These are phyloP conservation scores for Drosophila engyochracea DNA, from an alignment of 2,888 invertebrate genomes.

Conservation along the genomic window DNA sequence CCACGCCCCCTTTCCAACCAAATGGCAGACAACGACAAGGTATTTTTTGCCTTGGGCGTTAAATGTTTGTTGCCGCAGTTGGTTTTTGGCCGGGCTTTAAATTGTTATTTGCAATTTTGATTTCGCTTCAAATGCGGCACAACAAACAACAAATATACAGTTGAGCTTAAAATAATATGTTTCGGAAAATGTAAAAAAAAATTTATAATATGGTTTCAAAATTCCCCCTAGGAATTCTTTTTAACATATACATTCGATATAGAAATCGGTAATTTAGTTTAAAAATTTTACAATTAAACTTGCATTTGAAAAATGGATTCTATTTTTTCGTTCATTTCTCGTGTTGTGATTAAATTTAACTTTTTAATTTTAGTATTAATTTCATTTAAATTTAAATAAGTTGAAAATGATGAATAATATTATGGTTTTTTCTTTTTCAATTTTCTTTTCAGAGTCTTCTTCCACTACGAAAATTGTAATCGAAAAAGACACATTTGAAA, in stretches of 20 bases:
- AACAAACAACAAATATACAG: neutral
- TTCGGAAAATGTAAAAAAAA: neutral
- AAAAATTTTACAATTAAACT: neutral
- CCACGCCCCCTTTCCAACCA: conserved; percentile 35
- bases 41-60: conserved; percentile 50
- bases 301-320: neutral
- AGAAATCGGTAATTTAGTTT: no score
- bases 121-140: conserved; percentile 43
- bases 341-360: neutral
- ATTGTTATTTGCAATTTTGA: conserved; percentile 54
- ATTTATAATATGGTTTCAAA: neutral
- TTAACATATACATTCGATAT: neutral
- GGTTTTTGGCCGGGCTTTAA: conserved; percentile 37
- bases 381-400: neutral
- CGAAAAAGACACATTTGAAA: no score
- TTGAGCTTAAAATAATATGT: neutral
- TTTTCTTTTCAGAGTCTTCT: neutral
- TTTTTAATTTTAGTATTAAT: neutral
- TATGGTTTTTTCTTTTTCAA: neutral
- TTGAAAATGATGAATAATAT: neutral
- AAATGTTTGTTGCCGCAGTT: conserved; percentile 35
- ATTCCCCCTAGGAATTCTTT: neutral
- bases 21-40: conserved; percentile 38
- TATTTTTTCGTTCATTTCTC: neutral
- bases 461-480: neutral